Base-by-base conservation (phyloP, 2,888 invertebrate genomes). In the Cerastis rubricosa region DNA sequence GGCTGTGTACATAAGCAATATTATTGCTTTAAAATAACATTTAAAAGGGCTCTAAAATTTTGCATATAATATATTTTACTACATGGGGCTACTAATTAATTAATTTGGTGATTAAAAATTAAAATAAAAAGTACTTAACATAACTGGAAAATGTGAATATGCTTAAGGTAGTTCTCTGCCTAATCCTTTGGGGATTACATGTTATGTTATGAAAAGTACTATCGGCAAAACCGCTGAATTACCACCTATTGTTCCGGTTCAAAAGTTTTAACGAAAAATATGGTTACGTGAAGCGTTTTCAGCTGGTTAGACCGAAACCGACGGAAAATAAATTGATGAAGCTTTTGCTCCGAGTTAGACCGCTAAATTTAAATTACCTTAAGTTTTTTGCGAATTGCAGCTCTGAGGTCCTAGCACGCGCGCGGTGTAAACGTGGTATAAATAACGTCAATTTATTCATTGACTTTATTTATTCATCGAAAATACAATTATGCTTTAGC, bases 1-100 rank as follows among this genome's bases (percentile, higher is more conserved):
- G 47, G 14, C 14, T 68, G 68, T 84, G 81, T 79, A 81, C n/a
- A 66, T 72, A 65, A 79, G 73, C 72, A 84, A 79, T 70, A 63
- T 45, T 51, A 69, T 65, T 78, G 57, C 80, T 66, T 73, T 19
- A 19, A 54, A 35, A 69, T 70, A 84, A 78, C 71, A 71, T 25
- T 51, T 68, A 43, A 45, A 51, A 51, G 59, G 35, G 35, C 80
- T 78, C 54, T 84, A 63, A 63, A 67, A 69, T 61, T 80, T 29
- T 45, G 81, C 78, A 59, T 66, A 80, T 64, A 66, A 57, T 65
- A 57, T 40, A 54, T n/a, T 47, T 72, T 57, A 51, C n/a, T 35
- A 69, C 12, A 63, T 47, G 19, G 65, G 57, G 17, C 54, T 80
- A 73, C 67, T 63, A 80, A 71, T 71, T 64, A 29, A 83, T 77